Evolutionary conservation across 2,113 vertebrate genomes (phyloP).

Genomic region (Amazona vittata): DNA sequence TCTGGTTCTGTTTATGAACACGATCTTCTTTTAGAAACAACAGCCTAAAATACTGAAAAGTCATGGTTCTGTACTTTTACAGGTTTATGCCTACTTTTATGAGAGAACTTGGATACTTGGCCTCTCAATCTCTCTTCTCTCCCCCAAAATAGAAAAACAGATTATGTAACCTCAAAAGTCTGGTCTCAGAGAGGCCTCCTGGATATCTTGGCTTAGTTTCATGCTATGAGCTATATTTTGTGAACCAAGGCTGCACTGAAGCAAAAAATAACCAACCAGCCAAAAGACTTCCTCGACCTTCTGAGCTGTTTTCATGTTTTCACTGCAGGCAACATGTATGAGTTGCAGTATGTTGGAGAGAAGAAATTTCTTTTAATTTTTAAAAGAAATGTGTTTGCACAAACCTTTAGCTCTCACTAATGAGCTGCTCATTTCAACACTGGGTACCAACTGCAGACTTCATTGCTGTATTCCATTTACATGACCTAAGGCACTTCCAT

Average conservation of each 20-base stretch:
- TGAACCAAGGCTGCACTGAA: background rate
- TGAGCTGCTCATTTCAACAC: background rate
- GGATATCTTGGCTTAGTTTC: background rate
- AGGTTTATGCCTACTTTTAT: background rate
- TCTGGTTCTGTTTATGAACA: background rate
- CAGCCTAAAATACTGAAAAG: background rate
- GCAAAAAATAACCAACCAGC: constrained; percentile 10
- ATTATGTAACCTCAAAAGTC: background rate
- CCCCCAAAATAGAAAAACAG: background rate
- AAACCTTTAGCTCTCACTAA: background rate
- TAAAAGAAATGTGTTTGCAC: background rate
- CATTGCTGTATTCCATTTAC: background rate
- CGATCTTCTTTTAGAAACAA: background rate
- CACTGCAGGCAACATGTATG: background rate
- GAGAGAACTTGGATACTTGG: background rate
- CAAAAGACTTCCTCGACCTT: background rate
- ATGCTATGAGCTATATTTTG: background rate
- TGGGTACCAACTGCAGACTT: background rate
- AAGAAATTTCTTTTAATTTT: background rate
- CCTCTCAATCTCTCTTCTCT: background rate
- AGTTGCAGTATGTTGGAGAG: background rate
- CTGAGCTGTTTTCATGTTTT: background rate
- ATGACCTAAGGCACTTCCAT: background rate
- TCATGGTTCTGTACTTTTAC: background rate
- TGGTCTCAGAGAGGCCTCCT: background rate